These are phyloP conservation scores for Nothoprocta perdicaria DNA, from an alignment of 2,113 vertebrate species.

Conservation along the genomic window DNA sequence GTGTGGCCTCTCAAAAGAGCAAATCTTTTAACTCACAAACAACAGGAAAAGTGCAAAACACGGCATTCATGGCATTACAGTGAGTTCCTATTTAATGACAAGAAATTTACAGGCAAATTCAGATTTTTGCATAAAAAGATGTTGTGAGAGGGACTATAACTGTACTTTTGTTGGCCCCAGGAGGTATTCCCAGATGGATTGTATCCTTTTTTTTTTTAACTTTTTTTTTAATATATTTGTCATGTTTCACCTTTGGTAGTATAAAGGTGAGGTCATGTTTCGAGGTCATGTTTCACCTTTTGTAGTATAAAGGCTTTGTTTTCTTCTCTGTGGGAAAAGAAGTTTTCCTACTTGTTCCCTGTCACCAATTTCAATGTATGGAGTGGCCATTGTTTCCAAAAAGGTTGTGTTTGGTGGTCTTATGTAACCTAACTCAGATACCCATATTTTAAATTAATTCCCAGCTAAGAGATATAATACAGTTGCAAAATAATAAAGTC, in stretches of 20 bases:
- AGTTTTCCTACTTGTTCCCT: not conserved
- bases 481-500: not conserved
- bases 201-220: not conserved
- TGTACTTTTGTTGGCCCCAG: not conserved
- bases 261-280: no score
- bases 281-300: not conserved
- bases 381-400: not conserved
- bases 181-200: not conserved
- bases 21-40: not conserved
- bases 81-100: not conserved
- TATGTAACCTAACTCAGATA: not conserved
- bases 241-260: not conserved
- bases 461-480: not conserved
- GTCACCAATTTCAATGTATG: not conserved
- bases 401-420: not conserved
- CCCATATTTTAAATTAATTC: not conserved
- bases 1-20: not conserved
- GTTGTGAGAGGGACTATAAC: not conserved
- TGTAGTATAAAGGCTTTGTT: not conserved
- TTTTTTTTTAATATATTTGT: not conserved
- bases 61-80: not conserved
- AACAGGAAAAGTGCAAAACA: not conserved
- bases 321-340: not conserved
- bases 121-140: not conserved
- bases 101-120: not conserved